Conservation (phyloP, 2,888 invertebrate species). For the Papilio gigon region DNA sequence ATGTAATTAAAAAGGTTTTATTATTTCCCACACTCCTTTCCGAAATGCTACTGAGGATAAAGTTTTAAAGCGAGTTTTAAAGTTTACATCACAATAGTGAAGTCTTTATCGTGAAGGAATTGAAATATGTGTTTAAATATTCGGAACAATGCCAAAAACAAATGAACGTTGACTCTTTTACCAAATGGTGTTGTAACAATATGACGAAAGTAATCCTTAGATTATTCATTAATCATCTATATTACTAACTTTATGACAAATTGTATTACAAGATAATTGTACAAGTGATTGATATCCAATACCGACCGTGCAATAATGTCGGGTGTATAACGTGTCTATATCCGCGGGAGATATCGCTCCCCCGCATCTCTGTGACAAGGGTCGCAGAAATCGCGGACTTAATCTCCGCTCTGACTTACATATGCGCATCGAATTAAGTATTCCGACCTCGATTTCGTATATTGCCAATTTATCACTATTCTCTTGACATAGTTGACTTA, state of each 20-base stretch:
- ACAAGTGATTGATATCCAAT: slow-evolving; percentile 33
- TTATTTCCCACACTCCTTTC: neutral
- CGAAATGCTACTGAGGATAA: neutral
- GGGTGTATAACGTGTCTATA: slow-evolving; percentile 42
- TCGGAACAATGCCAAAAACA: neutral
- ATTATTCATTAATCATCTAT: neutral
- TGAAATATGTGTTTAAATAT: too few relatives aligned
- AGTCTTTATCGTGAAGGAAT: too few relatives aligned
- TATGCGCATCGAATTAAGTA: slow-evolving; percentile 44
- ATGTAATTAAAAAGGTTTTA: neutral
- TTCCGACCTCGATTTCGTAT: slow-evolving; percentile 33
- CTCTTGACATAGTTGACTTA: slow-evolving; percentile 39
- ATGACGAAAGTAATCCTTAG: neutral
- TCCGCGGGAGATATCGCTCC: slow-evolving; percentile 59
- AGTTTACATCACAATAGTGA: too few relatives aligned
- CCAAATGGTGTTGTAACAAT: neutral
- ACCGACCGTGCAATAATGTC: slow-evolving; percentile 31
- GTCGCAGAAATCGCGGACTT: slow-evolving; percentile 60
- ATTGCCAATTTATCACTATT: slow-evolving; percentile 36
- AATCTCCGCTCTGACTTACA: slow-evolving; percentile 60
- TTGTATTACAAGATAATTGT: slow-evolving; percentile 16
- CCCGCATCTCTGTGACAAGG: slow-evolving; percentile 66
- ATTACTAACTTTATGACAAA: neutral
- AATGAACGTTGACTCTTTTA: neutral
- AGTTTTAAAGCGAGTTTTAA: neutral